Conservation (phyloP, 2,797 vertebrate genomes). For the Spatula clypeata region DNA sequence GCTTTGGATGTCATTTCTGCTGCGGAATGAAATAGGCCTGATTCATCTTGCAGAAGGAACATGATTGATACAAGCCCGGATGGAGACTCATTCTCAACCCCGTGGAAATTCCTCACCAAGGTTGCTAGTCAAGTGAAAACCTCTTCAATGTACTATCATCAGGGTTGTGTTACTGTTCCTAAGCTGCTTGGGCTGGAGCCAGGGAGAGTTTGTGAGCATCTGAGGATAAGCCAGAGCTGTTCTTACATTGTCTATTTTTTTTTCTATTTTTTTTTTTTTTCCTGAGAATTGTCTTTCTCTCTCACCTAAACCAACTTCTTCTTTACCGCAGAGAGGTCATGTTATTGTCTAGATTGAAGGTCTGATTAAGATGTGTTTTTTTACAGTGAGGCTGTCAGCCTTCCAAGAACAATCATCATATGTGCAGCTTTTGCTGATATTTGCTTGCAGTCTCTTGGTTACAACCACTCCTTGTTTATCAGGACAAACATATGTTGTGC, state of each 20-base stretch:
- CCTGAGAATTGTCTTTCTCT: not conserved
- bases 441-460: not conserved
- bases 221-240: not conserved
- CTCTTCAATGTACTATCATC: not conserved
- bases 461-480: not conserved
- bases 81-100: constrained; percentile 23
- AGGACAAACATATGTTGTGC: not conserved
- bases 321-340: not conserved
- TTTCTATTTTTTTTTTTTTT: not conserved
- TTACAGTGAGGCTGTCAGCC: not conserved
- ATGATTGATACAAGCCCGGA: not conserved
- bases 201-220: not conserved
- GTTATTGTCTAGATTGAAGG: not conserved
- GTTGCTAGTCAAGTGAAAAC: constrained; percentile 28
- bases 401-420: not conserved
- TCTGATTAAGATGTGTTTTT: not conserved
- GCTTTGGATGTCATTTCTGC: not conserved
- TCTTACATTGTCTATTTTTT: not conserved
- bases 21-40: constrained; percentile 4
- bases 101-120: constrained; percentile 40
- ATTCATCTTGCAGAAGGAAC: constrained; percentile 38
- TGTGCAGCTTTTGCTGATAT: not conserved
- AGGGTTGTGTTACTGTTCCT: constrained; percentile 2
- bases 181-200: not conserved
- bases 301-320: not conserved